A percentile compares a stretch with the other conserved stretches of the same genome.
Conservation (phyloP, 2,113 vertebrate species). For the Nycticebus coucang region DNA sequence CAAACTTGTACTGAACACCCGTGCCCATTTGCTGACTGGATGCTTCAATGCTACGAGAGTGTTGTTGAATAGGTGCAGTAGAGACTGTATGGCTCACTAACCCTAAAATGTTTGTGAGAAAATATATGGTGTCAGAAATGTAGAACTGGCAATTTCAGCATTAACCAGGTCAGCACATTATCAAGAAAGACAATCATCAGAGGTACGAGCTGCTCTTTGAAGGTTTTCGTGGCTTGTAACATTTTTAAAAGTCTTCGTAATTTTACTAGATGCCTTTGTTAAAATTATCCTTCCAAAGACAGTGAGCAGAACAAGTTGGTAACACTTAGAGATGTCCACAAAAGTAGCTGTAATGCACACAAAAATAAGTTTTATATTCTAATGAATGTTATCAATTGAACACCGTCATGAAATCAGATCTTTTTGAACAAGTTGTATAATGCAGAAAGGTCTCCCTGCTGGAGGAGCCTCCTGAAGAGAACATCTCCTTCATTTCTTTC, state of each 20-base stretch:
- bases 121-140: neutral
- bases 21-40: neutral
- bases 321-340: neutral
- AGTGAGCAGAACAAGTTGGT: conserved; percentile 35
- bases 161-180: neutral
- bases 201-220: conserved; percentile 11
- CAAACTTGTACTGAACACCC: neutral
- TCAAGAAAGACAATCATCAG: conserved; percentile 1
- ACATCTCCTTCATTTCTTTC: neutral
- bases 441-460: neutral
- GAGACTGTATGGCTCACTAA: neutral
- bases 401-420: neutral
- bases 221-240: conserved; percentile 27
- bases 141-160: neutral
- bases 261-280: conserved; percentile 39
- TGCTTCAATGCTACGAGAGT: neutral
- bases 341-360: neutral
- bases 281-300: conserved; percentile 22
- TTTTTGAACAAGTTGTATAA: conserved; percentile 5
- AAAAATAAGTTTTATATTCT: conserved; percentile 1
- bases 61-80: neutral
- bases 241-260: neutral
- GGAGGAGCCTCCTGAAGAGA: neutral
- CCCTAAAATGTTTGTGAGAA: neutral
- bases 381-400: conserved; percentile 50